Conservation (phyloP, 2,113 vertebrate genomes). For the Platysternon megacephalum region DNA sequence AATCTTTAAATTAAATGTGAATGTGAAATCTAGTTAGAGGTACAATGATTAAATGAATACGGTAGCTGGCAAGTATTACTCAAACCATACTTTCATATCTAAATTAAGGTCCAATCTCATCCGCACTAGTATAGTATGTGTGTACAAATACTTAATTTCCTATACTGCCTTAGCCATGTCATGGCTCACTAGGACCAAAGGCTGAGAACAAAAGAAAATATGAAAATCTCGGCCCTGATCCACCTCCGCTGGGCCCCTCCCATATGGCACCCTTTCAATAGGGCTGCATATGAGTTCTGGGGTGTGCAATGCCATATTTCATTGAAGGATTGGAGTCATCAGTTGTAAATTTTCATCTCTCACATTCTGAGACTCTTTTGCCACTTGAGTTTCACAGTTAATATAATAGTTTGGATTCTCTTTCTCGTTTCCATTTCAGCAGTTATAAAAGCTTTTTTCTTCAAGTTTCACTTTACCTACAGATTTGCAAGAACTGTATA, state of each 20-base stretch:
- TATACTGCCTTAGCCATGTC: not conserved
- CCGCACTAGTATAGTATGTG: not conserved
- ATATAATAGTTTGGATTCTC: not conserved
- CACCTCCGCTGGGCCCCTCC: too few species aligned
- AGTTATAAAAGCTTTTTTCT: not conserved
- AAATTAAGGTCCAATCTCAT: not conserved
- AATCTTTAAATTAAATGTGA: not conserved
- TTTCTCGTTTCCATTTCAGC: conserved; percentile 2
- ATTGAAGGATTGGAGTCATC: not conserved
- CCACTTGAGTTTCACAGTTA: not conserved
- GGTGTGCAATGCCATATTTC: not conserved
- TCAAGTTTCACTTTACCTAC: not conserved
- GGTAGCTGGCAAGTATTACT: not conserved
- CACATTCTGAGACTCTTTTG: not conserved
- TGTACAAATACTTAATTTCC: not conserved
- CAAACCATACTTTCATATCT: not conserved
- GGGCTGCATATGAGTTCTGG: not conserved
- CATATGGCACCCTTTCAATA: not conserved
- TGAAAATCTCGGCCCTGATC: not conserved
- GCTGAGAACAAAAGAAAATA: not conserved
- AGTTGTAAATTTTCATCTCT: not conserved
- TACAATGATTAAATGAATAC: not conserved
- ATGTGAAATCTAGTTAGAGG: not conserved
- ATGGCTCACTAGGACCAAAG: not conserved
- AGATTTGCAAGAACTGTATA: not conserved